phyloP scores from a whole-genome alignment of 2,113 vertebrate genomes.

The Pelecanus crispus region DNA sequence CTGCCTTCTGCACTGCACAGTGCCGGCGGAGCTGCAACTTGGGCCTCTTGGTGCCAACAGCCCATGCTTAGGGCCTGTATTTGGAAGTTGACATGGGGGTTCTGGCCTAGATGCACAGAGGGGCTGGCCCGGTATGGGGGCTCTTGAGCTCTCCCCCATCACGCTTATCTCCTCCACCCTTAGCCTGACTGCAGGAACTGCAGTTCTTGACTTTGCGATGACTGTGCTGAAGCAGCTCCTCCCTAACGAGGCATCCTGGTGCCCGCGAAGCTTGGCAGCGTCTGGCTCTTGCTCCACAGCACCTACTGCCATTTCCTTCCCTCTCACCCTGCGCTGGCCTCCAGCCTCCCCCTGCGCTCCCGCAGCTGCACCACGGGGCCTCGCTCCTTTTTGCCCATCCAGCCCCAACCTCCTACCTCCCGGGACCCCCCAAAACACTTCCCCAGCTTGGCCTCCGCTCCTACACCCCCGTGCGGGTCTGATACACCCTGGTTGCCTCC shows the following conservation, averaged over 20 bases:
- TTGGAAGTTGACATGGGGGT: neutral
- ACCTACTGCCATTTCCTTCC: neutral
- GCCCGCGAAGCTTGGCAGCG: neutral
- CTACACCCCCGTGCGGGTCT: neutral
- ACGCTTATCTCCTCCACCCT: neutral
- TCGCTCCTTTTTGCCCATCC: neutral
- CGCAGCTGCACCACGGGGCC: neutral
- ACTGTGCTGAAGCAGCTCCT: neutral
- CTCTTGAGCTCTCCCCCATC: neutral
- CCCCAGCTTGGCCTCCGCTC: neutral
- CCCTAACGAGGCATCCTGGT: rapidly evolving
- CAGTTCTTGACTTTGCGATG: neutral
- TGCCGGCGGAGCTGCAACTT: neutral
- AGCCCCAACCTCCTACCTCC: neutral
- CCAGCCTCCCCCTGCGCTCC: neutral
- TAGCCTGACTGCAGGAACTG: neutral
- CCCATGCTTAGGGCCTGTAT: rapidly evolving
- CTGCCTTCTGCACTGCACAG: neutral
- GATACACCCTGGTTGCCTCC: neutral
- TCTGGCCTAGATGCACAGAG: neutral
- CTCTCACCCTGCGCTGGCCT: too few relatives aligned
- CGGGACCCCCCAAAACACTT: neutral
- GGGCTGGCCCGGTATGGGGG: neutral
- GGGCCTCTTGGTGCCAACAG: neutral
- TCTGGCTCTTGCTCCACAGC: neutral